Evolutionary conservation across 2,113 vertebrate genomes (phyloP), one percentile per base, ranked within the genome.

Genomic region (Sturnira hondurensis): DNA sequence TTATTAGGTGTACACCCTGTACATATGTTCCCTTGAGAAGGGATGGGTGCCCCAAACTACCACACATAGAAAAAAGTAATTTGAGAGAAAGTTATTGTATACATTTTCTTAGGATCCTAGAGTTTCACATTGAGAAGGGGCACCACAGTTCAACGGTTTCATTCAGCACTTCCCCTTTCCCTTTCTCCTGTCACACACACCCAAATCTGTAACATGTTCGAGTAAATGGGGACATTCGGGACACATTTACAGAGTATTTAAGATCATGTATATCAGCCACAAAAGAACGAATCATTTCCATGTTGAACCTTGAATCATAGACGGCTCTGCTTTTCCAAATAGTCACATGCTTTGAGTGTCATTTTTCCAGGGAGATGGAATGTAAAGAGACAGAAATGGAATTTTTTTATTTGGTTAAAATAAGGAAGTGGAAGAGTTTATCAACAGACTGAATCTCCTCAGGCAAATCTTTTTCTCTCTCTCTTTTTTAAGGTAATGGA

Each of bases 281-380:
- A 94, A 70, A 86, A 78, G 43, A 83, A 74, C 56, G 70, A 52
- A 70, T 85, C 56, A 67, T 71, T 93, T 92, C 45, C 87, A 45
- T 52, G 3, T 90, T 68, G 65, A 67, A 84, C 93, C 22, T 56
- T 90, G 68, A 91, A 84, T 89, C 76, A 78, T 1, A 65, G 45
- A 31, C 15, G n/a, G 22, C 14, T 58, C 85, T 89, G 22, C 24
- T 81, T 28, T 86, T 68, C 68, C 74, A 85, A 90, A 82, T 24
- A 85, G 67, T 78, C 73, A 88, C 31, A 68, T 20, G 20, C 26
- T 88, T 80, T 63, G 28, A 70, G 20, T 31, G 50, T 54, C 82
- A 47, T 43, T 95, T 96, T 96, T 89, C 80, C 74, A 96, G 15
- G 86, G 61, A 92, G 26, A 84, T 56, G 12, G 93, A 93, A 93